These are phyloP conservation scores for Limnephilus rhombicus DNA, from an alignment of 2,888 invertebrate species.

Conservation along the genomic window DNA sequence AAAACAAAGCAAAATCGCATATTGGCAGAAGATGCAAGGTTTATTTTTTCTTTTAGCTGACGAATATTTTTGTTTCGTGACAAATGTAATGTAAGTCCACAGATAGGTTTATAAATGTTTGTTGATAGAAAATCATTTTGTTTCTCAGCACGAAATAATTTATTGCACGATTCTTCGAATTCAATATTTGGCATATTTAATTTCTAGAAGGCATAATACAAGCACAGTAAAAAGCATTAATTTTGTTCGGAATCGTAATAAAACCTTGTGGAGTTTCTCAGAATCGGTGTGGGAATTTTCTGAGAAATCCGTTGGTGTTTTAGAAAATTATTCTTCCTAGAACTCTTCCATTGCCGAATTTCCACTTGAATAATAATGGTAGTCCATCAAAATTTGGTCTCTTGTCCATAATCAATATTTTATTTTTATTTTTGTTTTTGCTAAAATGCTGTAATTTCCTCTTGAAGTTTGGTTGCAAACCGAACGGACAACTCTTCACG, in stretches of 20 bases:
- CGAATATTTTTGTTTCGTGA: not conserved
- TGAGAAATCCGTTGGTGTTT: not conserved
- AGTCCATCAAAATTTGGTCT: too few relatives aligned
- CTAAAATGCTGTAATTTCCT: too few relatives aligned
- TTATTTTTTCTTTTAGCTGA: not conserved
- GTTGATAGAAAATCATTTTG: not conserved
- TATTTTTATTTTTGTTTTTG: too few relatives aligned
- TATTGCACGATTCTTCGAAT: conserved; percentile 9
- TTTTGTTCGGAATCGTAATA: not conserved
- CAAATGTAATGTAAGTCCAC: not conserved
- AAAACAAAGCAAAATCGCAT: not conserved
- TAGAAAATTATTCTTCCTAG: not conserved
- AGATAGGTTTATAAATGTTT: not conserved
- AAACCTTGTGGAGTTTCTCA: conserved; percentile 17
- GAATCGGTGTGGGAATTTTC: conserved; percentile 5
- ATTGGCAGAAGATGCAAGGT: not conserved
- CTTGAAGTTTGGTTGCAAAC: too few relatives aligned
- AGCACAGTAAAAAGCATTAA: not conserved
- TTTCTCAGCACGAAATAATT: not conserved
- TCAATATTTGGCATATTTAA: conserved; percentile 13
- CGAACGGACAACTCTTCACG: not conserved
- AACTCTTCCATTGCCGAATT: not conserved
- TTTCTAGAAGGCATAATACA: not conserved
- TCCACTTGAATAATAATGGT: not conserved
- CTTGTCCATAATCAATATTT: too few relatives aligned